These are phyloP conservation scores for Calvadosia cruxmelitensis DNA, from an alignment of 30 jellyfish, hydroid and myxozoan species.

Conservation along the genomic window DNA sequence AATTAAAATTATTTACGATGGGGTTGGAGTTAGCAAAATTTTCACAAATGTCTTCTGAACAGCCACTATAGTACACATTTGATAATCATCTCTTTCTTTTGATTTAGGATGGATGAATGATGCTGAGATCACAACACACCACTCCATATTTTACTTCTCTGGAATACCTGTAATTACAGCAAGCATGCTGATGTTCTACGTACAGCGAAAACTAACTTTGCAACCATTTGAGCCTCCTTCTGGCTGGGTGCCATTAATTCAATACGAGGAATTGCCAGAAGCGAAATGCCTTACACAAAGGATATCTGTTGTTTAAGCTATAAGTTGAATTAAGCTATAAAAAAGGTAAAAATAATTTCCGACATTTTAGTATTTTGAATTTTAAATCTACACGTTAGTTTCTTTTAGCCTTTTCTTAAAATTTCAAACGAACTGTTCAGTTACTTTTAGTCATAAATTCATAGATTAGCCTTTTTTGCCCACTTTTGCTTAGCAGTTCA, in stretches of 20 bases:
- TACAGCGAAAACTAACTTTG: background rate
- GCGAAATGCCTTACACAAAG: background rate
- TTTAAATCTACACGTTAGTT: no score
- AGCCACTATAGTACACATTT: background rate
- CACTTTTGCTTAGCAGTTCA: no score
- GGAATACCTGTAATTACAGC: constrained; percentile 80
- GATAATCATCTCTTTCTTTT: background rate
- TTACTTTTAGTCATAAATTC: no score
- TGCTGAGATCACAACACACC: constrained; percentile 33
- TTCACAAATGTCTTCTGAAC: no score
- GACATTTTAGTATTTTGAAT: no score
- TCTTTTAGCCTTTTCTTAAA: no score
- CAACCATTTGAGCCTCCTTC: background rate
- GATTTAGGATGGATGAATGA: constrained; percentile 81
- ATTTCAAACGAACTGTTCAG: no score
- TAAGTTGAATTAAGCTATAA: no score
- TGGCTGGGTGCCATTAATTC: background rate
- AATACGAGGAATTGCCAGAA: background rate
- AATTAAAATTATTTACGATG: no score
- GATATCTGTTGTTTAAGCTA: background rate
- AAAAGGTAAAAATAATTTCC: no score
- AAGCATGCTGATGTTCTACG: constrained; percentile 48
- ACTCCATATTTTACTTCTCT: constrained; percentile 53
- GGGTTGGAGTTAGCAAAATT: no score
- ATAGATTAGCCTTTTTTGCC: no score